Evolutionary conservation across 2,113 vertebrate species (phyloP).

Genomic region (Tragelaphus buxtoni): DNA sequence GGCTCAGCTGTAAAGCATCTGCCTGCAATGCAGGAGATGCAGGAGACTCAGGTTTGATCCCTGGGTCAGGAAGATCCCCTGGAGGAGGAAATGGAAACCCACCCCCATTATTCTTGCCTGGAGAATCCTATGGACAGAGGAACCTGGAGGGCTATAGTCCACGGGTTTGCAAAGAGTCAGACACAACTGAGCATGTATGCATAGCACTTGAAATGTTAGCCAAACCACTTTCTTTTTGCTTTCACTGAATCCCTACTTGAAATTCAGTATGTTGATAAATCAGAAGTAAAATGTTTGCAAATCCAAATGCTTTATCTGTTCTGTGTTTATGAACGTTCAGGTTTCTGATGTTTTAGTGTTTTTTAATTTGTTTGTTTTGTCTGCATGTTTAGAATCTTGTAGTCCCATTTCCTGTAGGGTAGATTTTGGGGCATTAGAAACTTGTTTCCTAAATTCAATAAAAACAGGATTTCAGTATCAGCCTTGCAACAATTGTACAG

Average conservation of each 20-base stretch:
- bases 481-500: not conserved
- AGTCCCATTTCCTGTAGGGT: not conserved
- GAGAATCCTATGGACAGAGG: not conserved
- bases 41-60: not conserved
- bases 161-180: not conserved
- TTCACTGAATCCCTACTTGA: not conserved
- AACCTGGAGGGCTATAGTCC: not conserved
- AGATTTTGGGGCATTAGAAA: not conserved
- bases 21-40: not conserved
- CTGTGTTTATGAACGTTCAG: not conserved
- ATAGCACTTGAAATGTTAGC: not conserved
- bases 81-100: not conserved
- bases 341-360: not conserved
- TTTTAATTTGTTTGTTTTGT: not conserved
- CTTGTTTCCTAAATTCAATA: conserved; percentile 43
- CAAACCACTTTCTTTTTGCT: not conserved
- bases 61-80: not conserved
- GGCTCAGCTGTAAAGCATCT: not conserved
- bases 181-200: not conserved
- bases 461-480: not conserved
- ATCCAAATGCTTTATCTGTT: not conserved
- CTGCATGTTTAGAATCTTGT: not conserved
- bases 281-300: not conserved
- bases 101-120: not conserved
- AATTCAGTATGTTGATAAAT: not conserved